These are phyloP conservation scores for Rhopalosiphum nymphaeae DNA, from an alignment of 2,888 invertebrate species.

Conservation along the genomic window DNA sequence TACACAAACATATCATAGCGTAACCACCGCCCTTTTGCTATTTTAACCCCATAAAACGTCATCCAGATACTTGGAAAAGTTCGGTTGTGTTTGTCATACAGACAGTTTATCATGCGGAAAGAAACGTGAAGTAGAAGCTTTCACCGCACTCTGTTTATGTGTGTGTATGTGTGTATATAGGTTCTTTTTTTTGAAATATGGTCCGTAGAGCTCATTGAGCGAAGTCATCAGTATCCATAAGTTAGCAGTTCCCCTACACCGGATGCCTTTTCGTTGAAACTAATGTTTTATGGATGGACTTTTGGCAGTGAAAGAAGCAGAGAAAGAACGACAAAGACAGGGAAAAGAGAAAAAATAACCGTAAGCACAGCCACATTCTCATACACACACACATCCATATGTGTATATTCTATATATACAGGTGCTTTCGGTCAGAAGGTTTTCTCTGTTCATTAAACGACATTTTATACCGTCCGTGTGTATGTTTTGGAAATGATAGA, in stretches of 20 bases:
- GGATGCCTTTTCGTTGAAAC: conserved; percentile 64
- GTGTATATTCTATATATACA: conserved; percentile 35
- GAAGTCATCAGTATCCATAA: conserved; percentile 69
- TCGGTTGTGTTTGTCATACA: conserved; percentile 58
- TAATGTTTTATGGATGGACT: conserved; percentile 68
- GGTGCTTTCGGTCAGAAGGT: conserved; percentile 62
- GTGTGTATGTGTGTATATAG: conserved; percentile 26
- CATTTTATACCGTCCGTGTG: conserved; percentile 60
- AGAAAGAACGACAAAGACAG: neutral
- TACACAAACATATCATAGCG: conserved; percentile 5
- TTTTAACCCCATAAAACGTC: conserved; percentile 61
- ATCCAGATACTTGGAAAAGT: conserved; percentile 57
- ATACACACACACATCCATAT: neutral
- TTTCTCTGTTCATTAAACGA: conserved; percentile 65
- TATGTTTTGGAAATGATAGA: conserved; percentile 31
- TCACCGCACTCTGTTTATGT: conserved; percentile 36
- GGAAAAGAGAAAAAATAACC: conserved; percentile 56
- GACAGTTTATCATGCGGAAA: conserved; percentile 64
- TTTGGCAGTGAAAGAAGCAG: conserved; percentile 63
- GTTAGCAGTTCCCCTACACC: conserved; percentile 67
- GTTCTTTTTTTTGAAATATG: conserved; percentile 65
- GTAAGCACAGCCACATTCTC: conserved; percentile 32
- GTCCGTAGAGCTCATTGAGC: conserved; percentile 68
- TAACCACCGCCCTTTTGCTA: conserved; percentile 37
- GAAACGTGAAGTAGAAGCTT: conserved; percentile 62